Base-by-base conservation (phyloP, 2,888 invertebrate species). In the Chrysolina americana region DNA sequence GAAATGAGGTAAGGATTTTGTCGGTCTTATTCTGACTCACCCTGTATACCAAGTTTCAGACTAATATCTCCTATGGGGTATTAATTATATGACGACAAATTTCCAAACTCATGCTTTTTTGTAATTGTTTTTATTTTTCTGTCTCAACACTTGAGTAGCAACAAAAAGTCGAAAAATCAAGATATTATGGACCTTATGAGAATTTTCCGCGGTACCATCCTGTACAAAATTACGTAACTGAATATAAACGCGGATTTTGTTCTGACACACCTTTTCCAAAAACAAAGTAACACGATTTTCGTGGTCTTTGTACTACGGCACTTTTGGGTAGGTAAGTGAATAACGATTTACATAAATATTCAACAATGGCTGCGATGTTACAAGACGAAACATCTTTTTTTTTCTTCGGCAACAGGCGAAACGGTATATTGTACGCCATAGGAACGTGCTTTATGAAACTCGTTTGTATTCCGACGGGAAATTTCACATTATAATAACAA, bases 271-370 rank as follows among this genome's bases (percentile, higher is more conserved):
- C 59, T 59, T 59, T 59, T 8, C 59, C 23, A 59, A 59, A 59
- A 66, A 66, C 66, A 66, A 66, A 28, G 50, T 50, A 36, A 66
- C 66, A 66, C 66, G 50, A 66, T 36, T 66, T 66, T 66, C 66
- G 66, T 66, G 66, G 59, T 36, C 59, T 59, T 28, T 17, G 11
- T 23, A 17, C 15, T 59, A 59, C 59, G 17, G 59, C 59, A 59
- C 28, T 59, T 28, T 10, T 5, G 23, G 23, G 59, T 59, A n/a
- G 59, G 59, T 28, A n/a, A 59, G 15, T 28, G n/a, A 59, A 36
- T 59, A 28, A 59, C 28, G 59, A 28, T 59, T 59, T 28, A 15
- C 59, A 59, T 59, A 59, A 59, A 59, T 59, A 59, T 59, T 59
- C 59, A 59, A 59, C 59, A n/a, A 28, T n/a, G 28, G 59, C 10